A percentile compares a stretch with the other conserved stretches of the same genome.
These are phyloP conservation scores for Lepidochitona cinerea DNA, from an alignment of 2,888 invertebrate species.

Conservation along the genomic window DNA sequence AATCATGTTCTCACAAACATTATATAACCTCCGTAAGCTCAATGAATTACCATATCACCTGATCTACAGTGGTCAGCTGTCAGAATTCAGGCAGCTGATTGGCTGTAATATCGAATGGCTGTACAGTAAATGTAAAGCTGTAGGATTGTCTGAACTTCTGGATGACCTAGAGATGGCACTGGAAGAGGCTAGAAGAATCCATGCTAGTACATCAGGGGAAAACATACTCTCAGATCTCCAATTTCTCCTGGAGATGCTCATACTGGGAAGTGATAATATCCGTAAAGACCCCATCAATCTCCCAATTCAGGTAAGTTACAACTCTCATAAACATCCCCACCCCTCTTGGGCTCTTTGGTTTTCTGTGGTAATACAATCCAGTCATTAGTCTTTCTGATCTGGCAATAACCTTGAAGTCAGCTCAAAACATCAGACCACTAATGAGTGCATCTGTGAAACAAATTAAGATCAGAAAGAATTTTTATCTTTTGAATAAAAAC, in stretches of 20 bases:
- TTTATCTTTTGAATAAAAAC: too few species aligned
- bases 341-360: too few species aligned
- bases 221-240: conserved; percentile 33
- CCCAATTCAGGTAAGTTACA: conserved; percentile 44
- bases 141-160: conserved; percentile 93
- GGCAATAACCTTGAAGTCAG: too few species aligned
- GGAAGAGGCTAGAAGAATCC: not conserved
- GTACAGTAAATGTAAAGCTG: conserved; percentile 92
- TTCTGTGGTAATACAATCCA: too few species aligned
- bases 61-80: conserved; percentile 37
- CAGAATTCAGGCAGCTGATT: conserved; percentile 85
- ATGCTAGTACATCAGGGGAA: conserved; percentile 11
- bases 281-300: conserved; percentile 40
- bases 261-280: conserved; percentile 41
- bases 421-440: too few species aligned
- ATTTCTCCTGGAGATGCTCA: conserved; percentile 36
- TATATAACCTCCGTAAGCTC: conserved; percentile 49
- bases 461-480: too few species aligned
- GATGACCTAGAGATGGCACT: conserved; percentile 80
- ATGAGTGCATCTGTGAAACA: too few species aligned
- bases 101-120: conserved; percentile 97
- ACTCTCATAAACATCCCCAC: too few species aligned
- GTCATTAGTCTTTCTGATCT: too few species aligned
- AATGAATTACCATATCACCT: conserved; percentile 53
- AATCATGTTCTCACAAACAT: conserved; percentile 25